Evolutionary conservation across 2,113 vertebrate genomes (phyloP).

Genomic region (Pteronura brasiliensis): DNA sequence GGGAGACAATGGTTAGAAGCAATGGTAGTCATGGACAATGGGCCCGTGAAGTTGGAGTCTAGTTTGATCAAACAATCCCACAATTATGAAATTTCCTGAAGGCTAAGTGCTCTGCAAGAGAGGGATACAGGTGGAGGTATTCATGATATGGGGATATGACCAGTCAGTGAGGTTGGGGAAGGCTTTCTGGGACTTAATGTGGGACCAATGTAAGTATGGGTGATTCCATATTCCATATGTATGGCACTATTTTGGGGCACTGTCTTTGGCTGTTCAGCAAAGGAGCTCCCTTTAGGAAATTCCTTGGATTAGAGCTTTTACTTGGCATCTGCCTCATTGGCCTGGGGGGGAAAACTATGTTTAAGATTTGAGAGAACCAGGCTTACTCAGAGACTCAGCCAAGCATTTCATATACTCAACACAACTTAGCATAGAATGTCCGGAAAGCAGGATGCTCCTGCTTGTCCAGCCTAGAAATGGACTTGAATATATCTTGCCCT

Average conservation of each 20-base stretch:
- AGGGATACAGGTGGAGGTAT: neutral
- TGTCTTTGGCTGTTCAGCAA: neutral
- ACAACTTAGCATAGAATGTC: neutral
- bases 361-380: neutral
- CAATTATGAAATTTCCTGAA: neutral
- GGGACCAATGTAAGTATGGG: neutral
- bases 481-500: neutral
- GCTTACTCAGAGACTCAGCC: neutral
- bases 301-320: conserved; percentile 13
- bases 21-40: neutral
- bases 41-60: neutral
- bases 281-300: neutral
- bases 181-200: neutral
- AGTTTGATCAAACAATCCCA: neutral
- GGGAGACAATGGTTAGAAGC: neutral
- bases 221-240: neutral
- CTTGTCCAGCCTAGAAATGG: neutral
- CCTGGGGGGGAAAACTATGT: neutral
- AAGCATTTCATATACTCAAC: neutral
- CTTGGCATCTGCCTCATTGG: neutral
- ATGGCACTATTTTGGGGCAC: too few species aligned
- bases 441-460: neutral
- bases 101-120: neutral
- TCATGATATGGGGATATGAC: neutral
- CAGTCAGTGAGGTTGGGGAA: neutral